These are phyloP conservation scores for Rhodeus uyekii DNA, from an alignment of 2,797 vertebrate genomes.

Conservation along the genomic window DNA sequence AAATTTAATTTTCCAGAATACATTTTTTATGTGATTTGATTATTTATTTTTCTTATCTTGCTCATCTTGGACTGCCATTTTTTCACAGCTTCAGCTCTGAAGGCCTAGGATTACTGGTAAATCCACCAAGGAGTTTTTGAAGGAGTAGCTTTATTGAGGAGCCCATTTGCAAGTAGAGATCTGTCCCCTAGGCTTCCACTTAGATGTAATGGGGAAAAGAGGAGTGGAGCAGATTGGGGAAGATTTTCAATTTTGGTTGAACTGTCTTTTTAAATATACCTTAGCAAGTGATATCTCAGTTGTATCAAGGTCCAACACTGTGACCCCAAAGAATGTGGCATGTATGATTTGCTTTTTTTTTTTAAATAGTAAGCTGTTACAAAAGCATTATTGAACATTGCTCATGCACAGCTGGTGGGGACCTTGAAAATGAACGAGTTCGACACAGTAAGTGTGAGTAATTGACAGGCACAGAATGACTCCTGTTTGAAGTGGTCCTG, in stretches of 20 bases:
- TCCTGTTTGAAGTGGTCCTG: conserved; percentile 62
- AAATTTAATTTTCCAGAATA: too few species aligned
- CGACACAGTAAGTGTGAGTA: conserved; percentile 59
- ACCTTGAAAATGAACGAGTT: conserved; percentile 34
- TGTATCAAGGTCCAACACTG: not conserved
- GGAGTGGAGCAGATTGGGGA: not conserved
- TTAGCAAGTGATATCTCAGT: not conserved
- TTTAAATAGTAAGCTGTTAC: conserved; percentile 23
- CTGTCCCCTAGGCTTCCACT: not conserved
- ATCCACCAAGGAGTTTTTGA: not conserved
- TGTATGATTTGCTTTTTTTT: not conserved
- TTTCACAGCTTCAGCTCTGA: not conserved
- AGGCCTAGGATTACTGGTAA: not conserved
- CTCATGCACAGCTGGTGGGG: conserved; percentile 29
- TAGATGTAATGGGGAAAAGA: not conserved
- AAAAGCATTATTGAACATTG: conserved; percentile 43
- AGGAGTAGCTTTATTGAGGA: not conserved
- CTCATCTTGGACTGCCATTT: not conserved
- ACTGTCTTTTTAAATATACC: not conserved
- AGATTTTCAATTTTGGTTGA: not conserved
- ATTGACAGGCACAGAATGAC: conserved; percentile 70
- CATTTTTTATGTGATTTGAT: too few species aligned
- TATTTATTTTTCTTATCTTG: too few species aligned
- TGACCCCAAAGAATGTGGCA: not conserved
- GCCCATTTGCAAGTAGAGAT: conserved; percentile 5